Evolutionary conservation across 2,113 vertebrate genomes (phyloP), one percentile per base, ranked within the genome.

Genomic region (Bufo bufo): DNA sequence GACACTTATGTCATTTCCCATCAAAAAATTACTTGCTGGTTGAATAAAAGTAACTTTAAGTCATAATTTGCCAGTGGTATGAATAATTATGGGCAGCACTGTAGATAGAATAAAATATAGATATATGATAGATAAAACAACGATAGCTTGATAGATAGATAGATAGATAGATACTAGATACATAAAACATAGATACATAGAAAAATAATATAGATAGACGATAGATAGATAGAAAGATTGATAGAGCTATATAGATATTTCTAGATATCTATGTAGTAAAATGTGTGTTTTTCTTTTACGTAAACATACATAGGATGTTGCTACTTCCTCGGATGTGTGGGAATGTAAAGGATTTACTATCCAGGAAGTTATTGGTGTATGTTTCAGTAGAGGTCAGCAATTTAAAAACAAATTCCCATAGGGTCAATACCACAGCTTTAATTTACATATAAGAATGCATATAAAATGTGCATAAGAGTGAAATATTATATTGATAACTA

Each of bases 311-410:
- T 23, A 54, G 49, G 47, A 84, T 71, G 43, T 23, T 54, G 47
- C 56, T 85, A 63, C 33, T 47, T 74, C 6, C 56, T 47, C 19
- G 1, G 16, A 58, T 85, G 43, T 59, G 52, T 63, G 77, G 43
- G 56, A 85, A 77, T 63, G 84, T 77, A 43, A 77, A 85, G 17
- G 72, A 77, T 63, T 77, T 93, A 90, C 90, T 93, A 91, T 93
- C 93, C 83, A 85, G 69, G 83, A 85, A 77, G 72, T 85, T 61
- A 63, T 77, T 85, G 56, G 43, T 85, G 19, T 61, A 50, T 63
- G 45, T 56, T 82, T 77, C 90, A 83, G 93, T 94, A 93, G 92
- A 92, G 93, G 91, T 93, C 83, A 92, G 91, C 89, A 77, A 85
- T 59, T 77, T 47, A 6, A 85, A 77, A 77, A 77, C 84, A 77